Evolutionary conservation across 1,140 invertebrate species (phyloP).

Genomic region (Penaeus indicus): DNA sequence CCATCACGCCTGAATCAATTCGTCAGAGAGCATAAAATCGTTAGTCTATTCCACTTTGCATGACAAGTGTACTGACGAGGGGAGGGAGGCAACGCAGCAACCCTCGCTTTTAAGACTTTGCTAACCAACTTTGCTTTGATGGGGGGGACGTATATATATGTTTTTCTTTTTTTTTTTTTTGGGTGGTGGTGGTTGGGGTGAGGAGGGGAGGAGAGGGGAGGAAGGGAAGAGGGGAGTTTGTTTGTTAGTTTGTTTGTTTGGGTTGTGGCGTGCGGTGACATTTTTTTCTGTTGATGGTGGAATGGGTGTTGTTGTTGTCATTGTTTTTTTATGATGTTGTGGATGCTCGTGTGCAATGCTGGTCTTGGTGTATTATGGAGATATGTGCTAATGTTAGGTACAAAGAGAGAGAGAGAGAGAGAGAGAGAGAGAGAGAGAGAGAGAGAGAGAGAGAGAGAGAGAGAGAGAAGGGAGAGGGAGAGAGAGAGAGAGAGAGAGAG

Average conservation of each 20-base stretch:
- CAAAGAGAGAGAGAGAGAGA: no score
- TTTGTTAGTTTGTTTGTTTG: background rate
- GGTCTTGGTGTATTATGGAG: no score
- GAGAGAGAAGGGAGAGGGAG: no score
- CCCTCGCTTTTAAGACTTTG: slow-evolving; percentile 12
- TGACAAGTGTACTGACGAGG: slow-evolving; percentile 60
- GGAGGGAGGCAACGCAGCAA: background rate
- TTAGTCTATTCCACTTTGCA: slow-evolving; percentile 57
- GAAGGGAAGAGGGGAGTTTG: background rate
- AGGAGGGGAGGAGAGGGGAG: background rate
- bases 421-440: no score
- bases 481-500: no score
- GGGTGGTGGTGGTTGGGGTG: background rate
- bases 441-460: no score
- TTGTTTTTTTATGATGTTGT: no score
- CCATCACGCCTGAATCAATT: slow-evolving; percentile 50
- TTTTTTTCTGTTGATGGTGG: background rate
- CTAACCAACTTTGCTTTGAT: slow-evolving; percentile 6
- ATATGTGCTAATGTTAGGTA: no score
- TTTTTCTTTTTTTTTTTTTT: background rate
- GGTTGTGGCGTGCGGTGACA: background rate
- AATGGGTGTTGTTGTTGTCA: no score
- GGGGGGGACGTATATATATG: background rate
- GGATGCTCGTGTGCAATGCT: no score
- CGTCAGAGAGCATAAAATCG: slow-evolving; percentile 59